A percentile compares a stretch with the other conserved stretches of the same genome.
Evolutionary conservation across 2,797 vertebrate species (phyloP).

Genomic region (Erethizon dorsatum): DNA sequence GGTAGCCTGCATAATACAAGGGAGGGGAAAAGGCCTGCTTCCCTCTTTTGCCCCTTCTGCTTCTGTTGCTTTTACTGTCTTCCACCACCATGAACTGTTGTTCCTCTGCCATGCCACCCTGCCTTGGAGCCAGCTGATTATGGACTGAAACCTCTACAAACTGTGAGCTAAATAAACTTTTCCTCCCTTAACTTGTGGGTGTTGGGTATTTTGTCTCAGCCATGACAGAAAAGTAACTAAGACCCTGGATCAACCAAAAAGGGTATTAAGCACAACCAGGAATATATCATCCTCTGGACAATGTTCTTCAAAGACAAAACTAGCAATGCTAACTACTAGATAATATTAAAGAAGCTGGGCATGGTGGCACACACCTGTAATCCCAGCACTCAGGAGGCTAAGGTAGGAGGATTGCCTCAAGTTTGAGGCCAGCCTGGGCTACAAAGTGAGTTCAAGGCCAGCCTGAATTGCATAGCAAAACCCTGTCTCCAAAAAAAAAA

Average conservation of each 20-base stretch:
- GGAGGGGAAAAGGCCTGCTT: background rate
- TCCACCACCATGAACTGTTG: too few relatives aligned
- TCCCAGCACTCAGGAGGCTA: too few relatives aligned
- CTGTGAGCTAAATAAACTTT: background rate
- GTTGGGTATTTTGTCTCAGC: too few relatives aligned
- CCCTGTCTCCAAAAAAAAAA: too few relatives aligned
- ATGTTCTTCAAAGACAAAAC: conserved; percentile 50
- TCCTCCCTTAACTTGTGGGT: background rate
- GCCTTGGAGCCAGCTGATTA: background rate
- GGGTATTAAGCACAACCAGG: conserved; percentile 10
- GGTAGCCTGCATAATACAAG: background rate
- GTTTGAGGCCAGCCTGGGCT: too few relatives aligned
- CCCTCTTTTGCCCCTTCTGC: background rate
- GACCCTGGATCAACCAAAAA: background rate
- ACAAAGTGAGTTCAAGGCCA: too few relatives aligned
- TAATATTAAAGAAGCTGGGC: background rate
- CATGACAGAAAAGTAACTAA: too few relatives aligned
- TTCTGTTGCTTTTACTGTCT: background rate
- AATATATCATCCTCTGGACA: background rate
- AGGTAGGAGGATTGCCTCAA: too few relatives aligned
- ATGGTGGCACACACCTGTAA: too few relatives aligned
- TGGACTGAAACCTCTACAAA: background rate
- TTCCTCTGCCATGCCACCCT: background rate
- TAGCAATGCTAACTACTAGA: background rate
- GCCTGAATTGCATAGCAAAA: too few relatives aligned